These are phyloP conservation scores for Trypoxylon attenuatum DNA, from an alignment of 2,888 invertebrate genomes.

Conservation along the genomic window DNA sequence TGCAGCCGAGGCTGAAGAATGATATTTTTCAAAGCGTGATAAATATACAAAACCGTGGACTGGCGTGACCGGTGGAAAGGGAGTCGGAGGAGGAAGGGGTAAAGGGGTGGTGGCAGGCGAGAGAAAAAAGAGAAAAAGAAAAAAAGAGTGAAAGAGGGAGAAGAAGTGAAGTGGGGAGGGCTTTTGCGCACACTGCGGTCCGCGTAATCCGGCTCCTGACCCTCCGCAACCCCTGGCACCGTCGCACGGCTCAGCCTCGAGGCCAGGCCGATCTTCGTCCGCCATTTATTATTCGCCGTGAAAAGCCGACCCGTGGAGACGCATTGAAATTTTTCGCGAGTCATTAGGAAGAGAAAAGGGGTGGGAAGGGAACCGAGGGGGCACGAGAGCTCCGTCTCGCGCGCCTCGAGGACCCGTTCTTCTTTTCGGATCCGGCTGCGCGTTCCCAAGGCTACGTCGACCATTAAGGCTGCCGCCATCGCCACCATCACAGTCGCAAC, in stretches of 20 bases:
- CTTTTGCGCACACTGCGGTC: slow-evolving; percentile 8
- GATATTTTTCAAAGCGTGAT: slow-evolving; percentile 56
- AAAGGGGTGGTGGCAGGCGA: too few relatives aligned
- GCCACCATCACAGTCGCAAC: neutral
- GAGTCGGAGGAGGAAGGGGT: too few relatives aligned
- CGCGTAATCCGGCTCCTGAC: slow-evolving; percentile 6
- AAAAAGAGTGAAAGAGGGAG: neutral
- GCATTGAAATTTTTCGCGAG: slow-evolving; percentile 59
- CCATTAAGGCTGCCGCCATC: slow-evolving; percentile 25
- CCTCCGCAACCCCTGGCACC: slow-evolving; percentile 6
- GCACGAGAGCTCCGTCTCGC: slow-evolving; percentile 15
- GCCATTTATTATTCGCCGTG: slow-evolving; percentile 63
- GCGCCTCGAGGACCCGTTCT: slow-evolving; percentile 20
- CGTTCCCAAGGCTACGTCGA: slow-evolving; percentile 20
- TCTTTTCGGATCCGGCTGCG: slow-evolving; percentile 14
- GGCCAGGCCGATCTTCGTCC: slow-evolving; percentile 16
- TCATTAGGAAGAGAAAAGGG: slow-evolving; percentile 55
- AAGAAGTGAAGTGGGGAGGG: neutral
- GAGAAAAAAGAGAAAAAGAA: too few relatives aligned
- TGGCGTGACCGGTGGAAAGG: slow-evolving; percentile 17
- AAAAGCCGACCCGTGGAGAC: slow-evolving; percentile 36
- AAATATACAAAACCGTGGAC: slow-evolving; percentile 48
- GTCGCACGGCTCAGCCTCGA: neutral
- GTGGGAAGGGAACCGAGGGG: slow-evolving; percentile 33
- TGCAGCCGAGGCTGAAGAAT: slow-evolving; percentile 49